These are phyloP conservation scores for Melopsittacus undulatus DNA, from an alignment of 2,797 vertebrate species.

Conservation along the genomic window DNA sequence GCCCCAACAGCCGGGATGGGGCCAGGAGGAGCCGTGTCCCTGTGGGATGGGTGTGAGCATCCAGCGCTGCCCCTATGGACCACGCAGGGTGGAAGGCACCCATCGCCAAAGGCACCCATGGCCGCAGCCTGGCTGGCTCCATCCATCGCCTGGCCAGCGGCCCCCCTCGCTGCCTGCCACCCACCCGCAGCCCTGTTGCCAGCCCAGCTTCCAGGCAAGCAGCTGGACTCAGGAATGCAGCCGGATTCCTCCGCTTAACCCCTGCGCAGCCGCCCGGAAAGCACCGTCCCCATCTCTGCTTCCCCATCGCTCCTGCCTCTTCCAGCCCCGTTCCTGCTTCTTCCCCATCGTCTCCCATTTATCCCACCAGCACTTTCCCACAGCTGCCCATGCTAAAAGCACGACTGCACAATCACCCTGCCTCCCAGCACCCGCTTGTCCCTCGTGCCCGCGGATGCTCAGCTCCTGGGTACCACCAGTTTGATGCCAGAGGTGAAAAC, in stretches of 20 bases:
- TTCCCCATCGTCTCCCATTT: not conserved
- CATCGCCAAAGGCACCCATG: not conserved
- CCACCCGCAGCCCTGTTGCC: conserved; percentile 48
- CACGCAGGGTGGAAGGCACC: not conserved
- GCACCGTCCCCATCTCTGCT: accelerated
- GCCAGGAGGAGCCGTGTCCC: not conserved
- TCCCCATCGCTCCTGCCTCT: not conserved
- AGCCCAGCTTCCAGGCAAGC: conserved; percentile 62
- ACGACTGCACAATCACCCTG: accelerated
- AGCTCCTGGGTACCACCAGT: not conserved
- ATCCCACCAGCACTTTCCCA: not conserved
- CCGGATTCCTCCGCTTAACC: conserved; percentile 27
- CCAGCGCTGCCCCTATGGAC: not conserved
- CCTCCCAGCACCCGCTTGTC: not conserved
- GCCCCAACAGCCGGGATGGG: not conserved
- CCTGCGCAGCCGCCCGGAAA: not conserved
- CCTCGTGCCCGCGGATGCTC: not conserved
- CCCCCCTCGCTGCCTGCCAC: conserved; percentile 44
- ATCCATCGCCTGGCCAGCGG: not conserved
- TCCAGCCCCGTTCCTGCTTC: not conserved
- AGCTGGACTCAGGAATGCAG: conserved; percentile 54
- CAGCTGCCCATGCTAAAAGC: not conserved
- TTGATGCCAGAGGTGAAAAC: not conserved
- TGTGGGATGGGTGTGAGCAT: not conserved
- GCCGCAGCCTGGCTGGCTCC: not conserved